Conservation (phyloP, 2,888 invertebrate species). For the Cataglyphis altisquamis region DNA sequence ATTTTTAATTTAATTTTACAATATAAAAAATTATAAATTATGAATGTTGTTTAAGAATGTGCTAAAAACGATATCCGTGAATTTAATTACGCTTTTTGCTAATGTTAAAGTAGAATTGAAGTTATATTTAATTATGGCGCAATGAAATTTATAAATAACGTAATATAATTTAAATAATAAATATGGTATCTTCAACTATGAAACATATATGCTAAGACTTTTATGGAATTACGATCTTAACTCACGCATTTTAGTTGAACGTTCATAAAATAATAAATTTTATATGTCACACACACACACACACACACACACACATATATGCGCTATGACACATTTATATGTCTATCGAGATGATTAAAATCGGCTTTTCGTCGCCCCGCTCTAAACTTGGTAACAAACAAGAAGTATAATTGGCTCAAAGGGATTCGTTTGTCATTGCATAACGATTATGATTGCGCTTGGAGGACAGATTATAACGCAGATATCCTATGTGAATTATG, state of each 20-base stretch:
- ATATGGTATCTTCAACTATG: no score
- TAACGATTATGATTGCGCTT: conserved; percentile 65
- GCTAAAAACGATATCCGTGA: background rate
- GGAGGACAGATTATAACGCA: conserved; percentile 73
- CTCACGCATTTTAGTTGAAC: no score
- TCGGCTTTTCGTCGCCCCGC: background rate
- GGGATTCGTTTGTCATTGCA: conserved; percentile 61
- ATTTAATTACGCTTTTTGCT: background rate
- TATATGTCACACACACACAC: background rate
- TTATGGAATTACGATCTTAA: no score
- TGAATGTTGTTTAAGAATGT: background rate
- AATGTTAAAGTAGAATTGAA: background rate
- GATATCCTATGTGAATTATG: conserved; percentile 73
- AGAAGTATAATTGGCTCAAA: conserved; percentile 42
- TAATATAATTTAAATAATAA: background rate
- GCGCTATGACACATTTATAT: background rate
- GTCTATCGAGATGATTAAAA: background rate
- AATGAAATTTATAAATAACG: background rate
- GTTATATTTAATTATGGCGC: background rate
- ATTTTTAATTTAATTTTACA: background rate
- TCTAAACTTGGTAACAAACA: conserved; percentile 14
- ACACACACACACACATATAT: background rate
- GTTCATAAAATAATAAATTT: background rate
- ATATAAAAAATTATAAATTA: background rate
- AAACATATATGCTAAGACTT: no score